Conservation (phyloP, 1,140 invertebrate genomes). For the Achatina immaculata region DNA sequence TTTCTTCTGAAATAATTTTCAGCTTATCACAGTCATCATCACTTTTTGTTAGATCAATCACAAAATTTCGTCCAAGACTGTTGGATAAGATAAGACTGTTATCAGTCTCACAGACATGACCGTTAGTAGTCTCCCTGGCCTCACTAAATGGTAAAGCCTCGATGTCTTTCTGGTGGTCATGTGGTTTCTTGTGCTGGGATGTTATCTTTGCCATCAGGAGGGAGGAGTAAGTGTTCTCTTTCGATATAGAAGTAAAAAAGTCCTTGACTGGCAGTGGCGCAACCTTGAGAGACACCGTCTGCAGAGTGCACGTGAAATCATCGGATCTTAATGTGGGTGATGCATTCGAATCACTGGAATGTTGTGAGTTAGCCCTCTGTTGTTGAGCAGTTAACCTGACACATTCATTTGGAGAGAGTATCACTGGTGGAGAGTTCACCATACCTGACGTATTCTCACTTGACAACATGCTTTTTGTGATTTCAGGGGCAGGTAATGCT, state of each 20-base stretch:
- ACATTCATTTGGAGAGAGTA: too few relatives aligned
- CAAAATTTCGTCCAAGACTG: not conserved
- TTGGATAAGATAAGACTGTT: too few relatives aligned
- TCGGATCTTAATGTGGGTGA: not conserved
- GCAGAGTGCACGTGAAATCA: not conserved
- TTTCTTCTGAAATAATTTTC: not conserved
- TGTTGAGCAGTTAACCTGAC: too few relatives aligned
- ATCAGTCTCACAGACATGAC: not conserved
- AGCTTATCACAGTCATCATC: not conserved
- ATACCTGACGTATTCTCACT: too few relatives aligned
- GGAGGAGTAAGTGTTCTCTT: slow-evolving; percentile 8
- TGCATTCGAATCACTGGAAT: not conserved
- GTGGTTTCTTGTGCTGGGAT: not conserved
- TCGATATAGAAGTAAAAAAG: slow-evolving; percentile 11
- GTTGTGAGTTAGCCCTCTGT: not conserved
- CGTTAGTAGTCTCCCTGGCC: not conserved
- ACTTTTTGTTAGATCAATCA: slow-evolving; percentile 10
- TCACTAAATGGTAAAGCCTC: not conserved
- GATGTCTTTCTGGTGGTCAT: not conserved
- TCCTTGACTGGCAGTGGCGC: not conserved
- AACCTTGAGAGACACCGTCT: not conserved
- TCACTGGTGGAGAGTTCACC: too few relatives aligned
- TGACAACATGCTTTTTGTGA: not conserved
- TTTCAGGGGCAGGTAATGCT: too few relatives aligned
- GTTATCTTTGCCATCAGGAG: slow-evolving; percentile 25